A percentile compares a stretch with the other conserved stretches of the same genome.
phyloP scores from a whole-genome alignment of 2,113 vertebrate species.

The Trogon surrucura region DNA sequence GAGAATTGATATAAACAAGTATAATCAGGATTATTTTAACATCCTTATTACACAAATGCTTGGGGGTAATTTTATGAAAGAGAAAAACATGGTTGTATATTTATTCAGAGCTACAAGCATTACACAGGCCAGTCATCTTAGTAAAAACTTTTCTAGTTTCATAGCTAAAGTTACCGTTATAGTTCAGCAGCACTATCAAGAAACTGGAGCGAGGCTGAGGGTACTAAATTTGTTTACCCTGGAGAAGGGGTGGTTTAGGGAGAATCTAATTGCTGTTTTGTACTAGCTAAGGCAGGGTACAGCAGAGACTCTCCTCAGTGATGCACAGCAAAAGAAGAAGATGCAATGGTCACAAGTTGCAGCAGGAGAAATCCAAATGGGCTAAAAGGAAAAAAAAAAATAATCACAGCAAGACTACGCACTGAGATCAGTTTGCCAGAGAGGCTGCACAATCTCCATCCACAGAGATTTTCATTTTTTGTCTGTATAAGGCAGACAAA shows the following conservation, averaged over 20 bases:
- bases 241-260: not conserved
- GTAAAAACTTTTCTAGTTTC: not conserved
- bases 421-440: not conserved
- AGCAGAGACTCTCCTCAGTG: not conserved
- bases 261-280: not conserved
- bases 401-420: not conserved
- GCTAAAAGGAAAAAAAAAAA: not conserved
- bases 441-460: not conserved
- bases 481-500: not conserved
- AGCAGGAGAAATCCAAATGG: not conserved
- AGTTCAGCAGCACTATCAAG: not conserved
- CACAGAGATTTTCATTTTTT: not conserved
- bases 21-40: conserved; percentile 43
- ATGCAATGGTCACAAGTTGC: not conserved
- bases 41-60: not conserved
- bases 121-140: not conserved
- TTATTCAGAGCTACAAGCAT: conserved; percentile 6
- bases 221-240: not conserved
- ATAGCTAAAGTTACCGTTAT: not conserved
- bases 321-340: not conserved
- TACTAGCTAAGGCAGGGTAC: not conserved
- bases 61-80: not conserved
- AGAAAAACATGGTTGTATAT: not conserved
- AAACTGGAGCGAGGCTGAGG: not conserved
- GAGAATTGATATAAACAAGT: conserved; percentile 54